Base-by-base conservation (phyloP, 2,888 invertebrate species). In the Lingula anatina region DNA sequence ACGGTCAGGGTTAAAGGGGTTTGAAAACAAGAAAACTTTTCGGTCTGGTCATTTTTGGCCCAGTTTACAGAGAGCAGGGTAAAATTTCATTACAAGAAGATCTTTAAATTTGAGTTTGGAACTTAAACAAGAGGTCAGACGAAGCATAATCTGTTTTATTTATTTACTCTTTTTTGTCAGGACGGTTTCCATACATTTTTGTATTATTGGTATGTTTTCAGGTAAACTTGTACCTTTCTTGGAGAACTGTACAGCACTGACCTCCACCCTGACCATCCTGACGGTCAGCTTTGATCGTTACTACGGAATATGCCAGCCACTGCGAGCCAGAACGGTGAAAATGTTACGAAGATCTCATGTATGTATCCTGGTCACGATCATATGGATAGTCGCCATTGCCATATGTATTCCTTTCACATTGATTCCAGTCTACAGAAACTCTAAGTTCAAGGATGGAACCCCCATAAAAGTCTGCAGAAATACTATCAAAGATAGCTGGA, bases 181-280 rank as follows among this genome's bases (percentile, higher is more conserved):
- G n/a, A n/a, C n/a, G n/a, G n/a, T n/a, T n/a, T n/a, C n/a, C n/a
- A n/a, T n/a, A n/a, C n/a, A n/a, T n/a, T 46, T 47, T 49, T 42
- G 49, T 51, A 28, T n/a, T n/a, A n/a, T n/a, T n/a, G n/a, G n/a
- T n/a, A n/a, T 50, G 56, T 81, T 65, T 81, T 37, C 83, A 93
- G 94, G 93, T 81, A 88, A 91, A 75, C 86, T 90, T 23, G 90
- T 93, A 3, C 92, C 93, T 1, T 92, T 92, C 74, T 86, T 93
- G 54, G 93, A 94, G 79, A 79, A 92, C 71, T 89, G 90, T 0
- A 90, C 93, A 23, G 90, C 92, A 2, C 91, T 92, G 75, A 90
- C 92, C 25, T 92, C 92, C 35, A 91, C 92, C 2, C 81, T 94
- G 47, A 94, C 93, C 36, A 93, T 94, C 67, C 79, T 94, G 67